Evolutionary conservation across 2,888 invertebrate species (phyloP).

Genomic region (Hylaea fasciaria): DNA sequence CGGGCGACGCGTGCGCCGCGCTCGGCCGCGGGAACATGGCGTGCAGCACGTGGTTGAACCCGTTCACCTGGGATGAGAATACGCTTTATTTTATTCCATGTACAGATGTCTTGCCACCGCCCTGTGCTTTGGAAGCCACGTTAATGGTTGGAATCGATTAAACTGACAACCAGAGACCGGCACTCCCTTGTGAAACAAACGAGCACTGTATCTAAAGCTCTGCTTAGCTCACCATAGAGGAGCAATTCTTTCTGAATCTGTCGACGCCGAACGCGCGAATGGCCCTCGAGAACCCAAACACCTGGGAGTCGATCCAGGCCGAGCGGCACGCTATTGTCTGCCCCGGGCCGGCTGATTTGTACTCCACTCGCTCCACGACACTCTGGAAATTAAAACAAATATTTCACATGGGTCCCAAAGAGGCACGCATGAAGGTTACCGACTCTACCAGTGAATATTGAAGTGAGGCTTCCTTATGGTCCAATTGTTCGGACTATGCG

Average conservation of each 20-base stretch:
- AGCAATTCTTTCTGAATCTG: constrained; percentile 93
- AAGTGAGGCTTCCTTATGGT: no score
- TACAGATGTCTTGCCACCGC: no score
- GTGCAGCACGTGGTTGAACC: constrained; percentile 93
- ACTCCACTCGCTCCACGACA: constrained; percentile 95
- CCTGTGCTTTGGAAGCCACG: no score
- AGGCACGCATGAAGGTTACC: no score
- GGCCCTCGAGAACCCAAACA: constrained; percentile 94
- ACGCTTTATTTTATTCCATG: not conserved
- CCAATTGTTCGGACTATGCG: no score
- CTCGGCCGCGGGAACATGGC: constrained; percentile 87
- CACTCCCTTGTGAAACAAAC: no score
- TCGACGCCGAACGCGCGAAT: constrained; percentile 96
- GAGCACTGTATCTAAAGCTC: no score
- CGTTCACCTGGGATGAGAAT: constrained; percentile 80
- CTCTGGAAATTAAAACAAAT: constrained; percentile 84
- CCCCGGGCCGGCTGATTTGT: constrained; percentile 88
- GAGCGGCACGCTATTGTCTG: constrained; percentile 92
- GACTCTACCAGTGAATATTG: no score
- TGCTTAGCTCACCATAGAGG: constrained; percentile 89
- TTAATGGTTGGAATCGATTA: no score
- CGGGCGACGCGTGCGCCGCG: constrained; percentile 45
- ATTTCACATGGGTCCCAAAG: not conserved
- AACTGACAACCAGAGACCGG: no score
- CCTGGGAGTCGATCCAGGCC: constrained; percentile 95